Evolutionary conservation across 2,113 vertebrate genomes (phyloP), one percentile per base, ranked within the genome.

Genomic region (Rhinoderma darwinii): DNA sequence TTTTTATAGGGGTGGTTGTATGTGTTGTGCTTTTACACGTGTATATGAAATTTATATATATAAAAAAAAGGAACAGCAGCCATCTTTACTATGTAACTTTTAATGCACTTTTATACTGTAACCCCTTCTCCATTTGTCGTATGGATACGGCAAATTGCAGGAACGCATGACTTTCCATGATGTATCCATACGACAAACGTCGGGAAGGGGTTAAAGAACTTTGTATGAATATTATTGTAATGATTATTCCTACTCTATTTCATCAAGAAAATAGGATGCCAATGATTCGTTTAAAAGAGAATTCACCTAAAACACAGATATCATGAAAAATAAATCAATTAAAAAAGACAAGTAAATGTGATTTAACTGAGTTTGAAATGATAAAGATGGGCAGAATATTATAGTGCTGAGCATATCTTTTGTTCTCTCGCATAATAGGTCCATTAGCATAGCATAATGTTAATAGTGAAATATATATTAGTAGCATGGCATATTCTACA

Each of bases 381-480:
- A 66, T 63, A 81, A 82, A 70, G 44, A 83, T 72, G 59, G 63
- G 43, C 81, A 32, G 63, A 37, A 72, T 70, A 37, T 83, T 83
- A 68, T n/a, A 43, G 11, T 30, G 22, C 41, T 61, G 15, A 82
- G n/a, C 25, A 20, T 30, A 44, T 44, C 37, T 82, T 82, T 82
- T 82, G 79, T 82, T 63, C 79, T 66, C 37, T 44, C 8, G 25
- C n/a, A 83, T 70, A 70, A 77, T 77, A 47, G 39, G 41, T 14
- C 41, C 72, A 85, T 85, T 85, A 77, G 54, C 41, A 85, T 78
- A 75, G 70, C 39, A 30, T 39, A 74, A 56, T 84, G 32, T 20
- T 82, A 84, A 61, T 51, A 61, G 83, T 84, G 63, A 73, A 84
- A 76, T 76, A 61, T 41, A 56, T 74, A 75, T 75, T 84, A 84